Percentiles rank a stretch among this genome's conserved stretches.
These are phyloP conservation scores for Trachelus tabidus DNA, from an alignment of 2,888 invertebrate species.

Conservation along the genomic window DNA sequence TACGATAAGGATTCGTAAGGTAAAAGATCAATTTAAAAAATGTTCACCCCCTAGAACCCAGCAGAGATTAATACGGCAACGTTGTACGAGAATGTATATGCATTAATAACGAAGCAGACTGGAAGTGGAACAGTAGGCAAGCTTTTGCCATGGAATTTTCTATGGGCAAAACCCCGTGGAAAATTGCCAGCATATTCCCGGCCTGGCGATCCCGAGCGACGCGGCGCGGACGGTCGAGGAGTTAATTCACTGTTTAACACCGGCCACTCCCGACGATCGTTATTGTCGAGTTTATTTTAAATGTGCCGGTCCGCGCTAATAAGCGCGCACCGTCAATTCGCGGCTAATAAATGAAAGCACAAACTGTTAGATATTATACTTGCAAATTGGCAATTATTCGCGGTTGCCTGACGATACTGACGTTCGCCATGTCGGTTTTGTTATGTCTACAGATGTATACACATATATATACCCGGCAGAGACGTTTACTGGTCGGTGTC, in stretches of 20 bases:
- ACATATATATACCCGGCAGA: neutral
- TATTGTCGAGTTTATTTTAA: conserved; percentile 24
- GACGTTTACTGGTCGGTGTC: neutral
- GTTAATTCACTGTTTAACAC: conserved; percentile 12
- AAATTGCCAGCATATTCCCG: neutral
- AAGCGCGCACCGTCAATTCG: conserved; percentile 47
- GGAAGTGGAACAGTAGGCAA: neutral
- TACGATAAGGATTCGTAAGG: too few species aligned
- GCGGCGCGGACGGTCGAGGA: neutral
- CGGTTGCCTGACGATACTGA: neutral
- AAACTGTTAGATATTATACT: conserved; percentile 52
- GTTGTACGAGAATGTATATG: neutral
- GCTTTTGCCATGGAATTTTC: neutral
- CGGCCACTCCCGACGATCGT: conserved; percentile 3
- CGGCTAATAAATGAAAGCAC: conserved; percentile 57
- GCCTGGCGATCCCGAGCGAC: neutral
- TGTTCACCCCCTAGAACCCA: neutral
- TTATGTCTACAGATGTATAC: neutral
- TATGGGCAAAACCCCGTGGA: neutral
- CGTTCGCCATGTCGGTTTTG: neutral
- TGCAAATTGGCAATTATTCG: conserved; percentile 57
- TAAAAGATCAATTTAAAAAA: too few species aligned
- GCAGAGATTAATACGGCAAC: neutral
- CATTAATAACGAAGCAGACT: neutral
- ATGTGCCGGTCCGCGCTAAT: conserved; percentile 50